phyloP scores from a whole-genome alignment of 2,797 vertebrate genomes.

The Podarcis siculus region DNA sequence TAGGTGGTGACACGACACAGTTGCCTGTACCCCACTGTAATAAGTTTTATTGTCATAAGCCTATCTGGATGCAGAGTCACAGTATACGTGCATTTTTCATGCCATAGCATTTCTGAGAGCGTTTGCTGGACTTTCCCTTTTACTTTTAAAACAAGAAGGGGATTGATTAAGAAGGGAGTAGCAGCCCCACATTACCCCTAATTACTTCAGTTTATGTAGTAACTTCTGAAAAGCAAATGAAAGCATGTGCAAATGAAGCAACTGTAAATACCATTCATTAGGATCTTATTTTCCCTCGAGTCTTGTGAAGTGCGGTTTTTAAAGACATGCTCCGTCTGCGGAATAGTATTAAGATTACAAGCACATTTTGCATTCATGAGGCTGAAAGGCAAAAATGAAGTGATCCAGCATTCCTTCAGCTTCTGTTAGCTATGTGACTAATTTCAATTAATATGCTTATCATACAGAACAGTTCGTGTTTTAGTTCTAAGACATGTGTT shows the following conservation, averaged over 20 bases:
- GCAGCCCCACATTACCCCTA: conserved; percentile 61
- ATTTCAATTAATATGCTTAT: conserved; percentile 81
- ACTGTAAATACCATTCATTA: conserved; percentile 85
- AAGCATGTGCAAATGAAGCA: conserved; percentile 72
- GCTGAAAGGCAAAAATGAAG: conserved; percentile 76
- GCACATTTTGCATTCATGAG: conserved; percentile 83
- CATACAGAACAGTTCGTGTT: conserved; percentile 69
- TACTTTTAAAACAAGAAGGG: conserved; percentile 42
- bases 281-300: conserved; percentile 82
- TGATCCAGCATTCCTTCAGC: conserved; percentile 74
- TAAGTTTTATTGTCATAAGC: neutral
- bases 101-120: conserved; percentile 3
- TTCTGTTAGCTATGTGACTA: conserved; percentile 78
- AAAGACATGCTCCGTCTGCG: conserved; percentile 78
- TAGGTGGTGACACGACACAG: no score
- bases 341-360: conserved; percentile 81
- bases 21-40: neutral
- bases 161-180: conserved; percentile 50
- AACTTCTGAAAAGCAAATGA: conserved; percentile 75
- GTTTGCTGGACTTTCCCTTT: conserved; percentile 41
- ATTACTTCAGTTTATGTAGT: conserved; percentile 70
- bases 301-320: conserved; percentile 80
- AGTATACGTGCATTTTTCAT: neutral
- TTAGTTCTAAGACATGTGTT: conserved; percentile 70
- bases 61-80: neutral